Base-by-base conservation (phyloP, 2,797 vertebrate genomes). In the Clarias pachynema region DNA sequence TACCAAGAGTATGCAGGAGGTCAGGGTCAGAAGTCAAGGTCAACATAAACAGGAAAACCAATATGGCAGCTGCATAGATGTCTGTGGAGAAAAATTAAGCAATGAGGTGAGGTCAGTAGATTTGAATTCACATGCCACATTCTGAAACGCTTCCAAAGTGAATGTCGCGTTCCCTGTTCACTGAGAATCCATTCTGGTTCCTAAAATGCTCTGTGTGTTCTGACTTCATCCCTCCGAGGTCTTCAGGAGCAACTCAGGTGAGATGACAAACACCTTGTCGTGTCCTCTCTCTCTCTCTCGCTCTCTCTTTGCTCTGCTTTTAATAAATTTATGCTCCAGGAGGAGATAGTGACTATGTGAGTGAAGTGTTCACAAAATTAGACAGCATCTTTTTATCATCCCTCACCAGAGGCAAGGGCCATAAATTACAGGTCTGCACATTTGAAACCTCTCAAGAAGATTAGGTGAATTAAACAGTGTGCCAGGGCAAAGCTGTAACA, bases 1-100 rank as follows among this genome's bases (percentile, higher is more conserved):
- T 99, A 99, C 98, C 97, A 99, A 98, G 97, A 95, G 95, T 97
- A 98, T 98, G 97, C 97, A 97, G 98, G 96, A 98, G 97, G 96
- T 99, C 97, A 99, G 95, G 96, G 95, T 96, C 97, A 99, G 97
- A 97, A 44, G 84, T 77, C 72, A 84, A 98, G 97, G 96, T 98
- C 97, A 98, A 98, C 94, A 97, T 97, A 97, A 98, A 99, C 97
- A 97, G 96, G 96, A 96, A 98, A 98, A 97, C 97, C 97, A 96
- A 96, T 97, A 98, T 96, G 97, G 94, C 97, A 94, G 96, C 97
- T 94, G 96, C 94, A 91, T 91, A 91, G 97, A 97, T 96, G 97
- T 97, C 97, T 98, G 97, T 99, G 98, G 95, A 98, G 86, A 94
- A 97, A 98, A 98, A 98, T 97, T 98, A 94, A 96, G 91, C 93